These are phyloP conservation scores for Oxystoma pomonae DNA, from an alignment of 2,888 invertebrate genomes.

Conservation along the genomic window DNA sequence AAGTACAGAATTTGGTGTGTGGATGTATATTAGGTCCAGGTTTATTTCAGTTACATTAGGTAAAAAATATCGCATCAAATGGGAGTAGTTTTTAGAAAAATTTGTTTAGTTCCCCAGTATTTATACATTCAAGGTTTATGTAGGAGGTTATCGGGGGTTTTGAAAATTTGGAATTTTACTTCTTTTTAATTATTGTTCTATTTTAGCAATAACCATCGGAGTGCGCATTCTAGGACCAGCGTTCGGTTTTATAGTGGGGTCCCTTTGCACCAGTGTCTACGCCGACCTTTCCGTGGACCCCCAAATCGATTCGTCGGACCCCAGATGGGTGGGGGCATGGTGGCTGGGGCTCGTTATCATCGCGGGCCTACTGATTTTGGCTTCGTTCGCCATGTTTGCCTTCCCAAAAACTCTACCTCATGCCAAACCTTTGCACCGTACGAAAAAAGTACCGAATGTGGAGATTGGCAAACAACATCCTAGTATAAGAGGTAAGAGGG, in stretches of 20 bases:
- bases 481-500: conserved; percentile 47
- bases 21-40: too few relatives aligned
- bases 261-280: conserved; percentile 82
- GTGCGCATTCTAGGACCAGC: conserved; percentile 89
- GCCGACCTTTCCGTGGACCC: conserved; percentile 73
- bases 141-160: too few relatives aligned
- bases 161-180: not conserved
- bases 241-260: conserved; percentile 84
- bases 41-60: too few relatives aligned
- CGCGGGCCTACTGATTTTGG: conserved; percentile 75
- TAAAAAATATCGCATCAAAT: too few relatives aligned
- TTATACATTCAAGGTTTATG: too few relatives aligned
- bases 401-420: conserved; percentile 76
- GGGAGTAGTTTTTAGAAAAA: too few relatives aligned
- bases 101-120: too few relatives aligned
- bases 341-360: conserved; percentile 91
- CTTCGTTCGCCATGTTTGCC: conserved; percentile 85
- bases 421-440: conserved; percentile 36
- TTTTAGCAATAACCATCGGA: conserved; percentile 83
- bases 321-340: conserved; percentile 95
- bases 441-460: conserved; percentile 42
- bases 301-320: conserved; percentile 73
- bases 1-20: too few relatives aligned
- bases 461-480: conserved; percentile 47
- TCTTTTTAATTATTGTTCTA: not conserved